Base-by-base conservation (phyloP, 2,797 vertebrate genomes). In the Nyctalus aviator region DNA sequence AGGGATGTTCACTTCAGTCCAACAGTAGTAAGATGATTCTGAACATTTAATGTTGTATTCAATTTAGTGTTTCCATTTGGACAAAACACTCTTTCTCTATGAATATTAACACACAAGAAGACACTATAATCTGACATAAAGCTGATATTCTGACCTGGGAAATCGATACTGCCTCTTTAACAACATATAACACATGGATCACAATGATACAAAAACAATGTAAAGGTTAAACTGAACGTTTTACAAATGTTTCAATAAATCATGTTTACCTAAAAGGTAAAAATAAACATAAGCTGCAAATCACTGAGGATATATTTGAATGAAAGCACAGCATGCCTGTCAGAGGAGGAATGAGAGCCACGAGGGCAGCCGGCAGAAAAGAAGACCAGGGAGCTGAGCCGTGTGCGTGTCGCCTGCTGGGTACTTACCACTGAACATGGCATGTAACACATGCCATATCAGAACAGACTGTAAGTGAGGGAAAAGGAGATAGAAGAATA, bases 391-490 rank as follows among this genome's bases (percentile, higher is more conserved):
- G 84, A 92, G 93, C 75, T 69, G 32, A 88, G 95, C 96, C 53
- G 68, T 2, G 8, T 64, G 97, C 59, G 53, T 91, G 88, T 69
- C 94, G 96, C 97, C 97, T 95, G 93, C 71, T 27, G 86, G 69
- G 97, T 97, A 98, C 97, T 98, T 96, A 97, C 97, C 97, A 92
- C 97, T 92, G 97, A 95, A 95, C 96, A 95, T 95, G 96, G 97
- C 98, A 97, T 88, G 44, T 53, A 93, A 95, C 96, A 98, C 97
- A 96, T 96, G 97, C 98, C 97, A 85, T 97, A 93, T 97, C 95
- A 97, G 97, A 98, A 97, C 96, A 97, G 94, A 98, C 97, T 98
- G 97, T 96, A 97, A 64, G 94, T 72, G 94, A 82, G 94, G 97
- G 97, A 94, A 97, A 97, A 97, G 97, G 97, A 97, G 81, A 97